These are phyloP conservation scores for Nanger granti DNA, from an alignment of 2,113 vertebrate genomes.

Conservation along the genomic window DNA sequence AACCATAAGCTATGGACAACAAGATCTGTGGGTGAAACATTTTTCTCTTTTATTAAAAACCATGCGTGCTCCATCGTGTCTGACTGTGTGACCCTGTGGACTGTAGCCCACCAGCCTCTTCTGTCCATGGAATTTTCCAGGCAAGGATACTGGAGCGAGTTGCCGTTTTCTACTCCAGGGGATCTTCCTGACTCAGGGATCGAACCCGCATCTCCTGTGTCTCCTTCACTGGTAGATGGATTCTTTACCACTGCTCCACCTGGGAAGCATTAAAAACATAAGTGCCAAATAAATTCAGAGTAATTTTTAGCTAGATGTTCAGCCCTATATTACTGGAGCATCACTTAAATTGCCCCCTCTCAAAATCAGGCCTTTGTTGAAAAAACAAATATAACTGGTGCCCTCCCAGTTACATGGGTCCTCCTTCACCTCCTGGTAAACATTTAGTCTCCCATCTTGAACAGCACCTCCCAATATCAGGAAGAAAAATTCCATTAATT, in stretches of 20 bases:
- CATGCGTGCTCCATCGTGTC: neutral
- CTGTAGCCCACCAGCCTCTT: neutral
- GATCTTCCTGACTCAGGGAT: neutral
- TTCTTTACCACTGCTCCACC: neutral
- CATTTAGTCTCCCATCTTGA: neutral
- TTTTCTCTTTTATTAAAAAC: neutral
- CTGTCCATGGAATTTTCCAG: neutral
- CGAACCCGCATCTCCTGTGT: rapidly evolving
- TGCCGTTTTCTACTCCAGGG: neutral
- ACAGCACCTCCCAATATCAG: neutral
- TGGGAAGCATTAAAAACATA: neutral
- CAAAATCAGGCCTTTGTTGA: neutral
- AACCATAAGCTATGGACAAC: neutral
- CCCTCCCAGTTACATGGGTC: neutral
- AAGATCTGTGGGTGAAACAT: neutral
- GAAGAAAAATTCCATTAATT: neutral
- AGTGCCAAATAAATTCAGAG: neutral
- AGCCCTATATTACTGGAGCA: neutral
- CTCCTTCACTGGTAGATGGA: neutral
- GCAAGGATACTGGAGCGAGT: neutral
- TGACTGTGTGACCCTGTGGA: neutral
- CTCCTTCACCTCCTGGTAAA: neutral
- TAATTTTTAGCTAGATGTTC: neutral
- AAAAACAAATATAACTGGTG: neutral
- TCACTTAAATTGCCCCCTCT: neutral